phyloP scores from a whole-genome alignment of 1,140 invertebrate genomes.

The Cotesia chilonis region DNA sequence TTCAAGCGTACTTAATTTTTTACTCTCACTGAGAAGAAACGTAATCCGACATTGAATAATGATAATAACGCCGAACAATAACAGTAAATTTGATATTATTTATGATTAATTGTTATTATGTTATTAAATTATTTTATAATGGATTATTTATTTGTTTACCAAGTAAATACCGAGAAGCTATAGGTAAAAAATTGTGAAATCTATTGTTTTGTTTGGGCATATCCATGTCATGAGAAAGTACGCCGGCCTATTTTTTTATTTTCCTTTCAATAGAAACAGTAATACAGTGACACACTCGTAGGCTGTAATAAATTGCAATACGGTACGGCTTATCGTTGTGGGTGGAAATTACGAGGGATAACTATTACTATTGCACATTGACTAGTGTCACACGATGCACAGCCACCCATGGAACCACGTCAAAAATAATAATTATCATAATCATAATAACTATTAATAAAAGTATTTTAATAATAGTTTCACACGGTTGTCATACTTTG shows the following conservation, averaged over 20 bases:
- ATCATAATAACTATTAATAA: no score
- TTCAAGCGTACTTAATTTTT: neutral
- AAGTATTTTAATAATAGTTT: no score
- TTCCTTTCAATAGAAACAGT: neutral
- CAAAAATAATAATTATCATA: no score
- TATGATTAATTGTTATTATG: neutral
- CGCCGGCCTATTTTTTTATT: constrained; percentile 1
- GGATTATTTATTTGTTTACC: neutral
- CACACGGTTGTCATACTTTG: no score
- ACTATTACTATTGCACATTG: no score
- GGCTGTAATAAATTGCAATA: constrained; percentile 1
- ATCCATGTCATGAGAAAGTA: constrained; percentile 17
- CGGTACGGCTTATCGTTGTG: neutral
- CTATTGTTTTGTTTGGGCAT: neutral
- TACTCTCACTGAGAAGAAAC: neutral
- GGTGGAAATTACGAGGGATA: no score
- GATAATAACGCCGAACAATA: no score
- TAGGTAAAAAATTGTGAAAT: constrained; percentile 9
- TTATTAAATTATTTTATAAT: neutral
- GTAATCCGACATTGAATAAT: no score
- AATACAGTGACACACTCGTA: neutral
- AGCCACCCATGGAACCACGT: no score
- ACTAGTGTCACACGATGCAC: no score
- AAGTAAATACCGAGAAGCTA: neutral
- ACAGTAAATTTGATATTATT: no score